Percentiles rank a stretch among this genome's conserved stretches.
These are phyloP conservation scores for Leucoma salicis DNA, from an alignment of 2,888 invertebrate species.

Conservation along the genomic window DNA sequence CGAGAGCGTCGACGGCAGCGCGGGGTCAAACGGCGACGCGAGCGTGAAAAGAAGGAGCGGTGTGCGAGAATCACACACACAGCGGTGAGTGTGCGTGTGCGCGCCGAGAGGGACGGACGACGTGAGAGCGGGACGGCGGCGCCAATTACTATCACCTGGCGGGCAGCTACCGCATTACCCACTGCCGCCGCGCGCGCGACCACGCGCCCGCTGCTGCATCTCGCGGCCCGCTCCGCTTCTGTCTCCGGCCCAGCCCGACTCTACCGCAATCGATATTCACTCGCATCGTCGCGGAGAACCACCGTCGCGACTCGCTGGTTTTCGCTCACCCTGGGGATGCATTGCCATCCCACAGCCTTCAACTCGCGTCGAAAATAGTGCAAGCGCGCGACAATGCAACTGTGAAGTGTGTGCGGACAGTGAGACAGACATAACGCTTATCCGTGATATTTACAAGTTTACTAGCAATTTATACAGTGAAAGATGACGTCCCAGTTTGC, in stretches of 20 bases:
- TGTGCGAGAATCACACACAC: conserved; percentile 71
- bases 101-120: conserved; percentile 78
- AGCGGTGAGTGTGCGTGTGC: conserved; percentile 65
- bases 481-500: conserved; percentile 80
- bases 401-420: conserved; percentile 78
- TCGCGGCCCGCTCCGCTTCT: conserved; percentile 62
- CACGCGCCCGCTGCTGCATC: conserved; percentile 80
- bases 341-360: conserved; percentile 29
- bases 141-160: conserved; percentile 84
- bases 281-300: conserved; percentile 47
- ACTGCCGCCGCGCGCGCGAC: conserved; percentile 83
- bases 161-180: conserved; percentile 85
- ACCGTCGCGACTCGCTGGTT: conserved; percentile 37
- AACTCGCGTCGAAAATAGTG: conserved; percentile 42
- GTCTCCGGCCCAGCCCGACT: conserved; percentile 53
- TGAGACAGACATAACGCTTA: conserved; percentile 55
- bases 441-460: conserved; percentile 59
- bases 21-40: conserved; percentile 81
- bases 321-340: conserved; percentile 43
- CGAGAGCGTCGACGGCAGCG: conserved; percentile 81
- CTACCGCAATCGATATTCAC: conserved; percentile 65
- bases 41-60: conserved; percentile 81
- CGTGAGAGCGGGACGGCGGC: conserved; percentile 78
- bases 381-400: conserved; percentile 59
- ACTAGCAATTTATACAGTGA: conserved; percentile 53